A percentile compares a stretch with the other conserved stretches of the same genome.
phyloP scores from a whole-genome alignment of 2,797 vertebrate species.

The Decapterus maruadsi region DNA sequence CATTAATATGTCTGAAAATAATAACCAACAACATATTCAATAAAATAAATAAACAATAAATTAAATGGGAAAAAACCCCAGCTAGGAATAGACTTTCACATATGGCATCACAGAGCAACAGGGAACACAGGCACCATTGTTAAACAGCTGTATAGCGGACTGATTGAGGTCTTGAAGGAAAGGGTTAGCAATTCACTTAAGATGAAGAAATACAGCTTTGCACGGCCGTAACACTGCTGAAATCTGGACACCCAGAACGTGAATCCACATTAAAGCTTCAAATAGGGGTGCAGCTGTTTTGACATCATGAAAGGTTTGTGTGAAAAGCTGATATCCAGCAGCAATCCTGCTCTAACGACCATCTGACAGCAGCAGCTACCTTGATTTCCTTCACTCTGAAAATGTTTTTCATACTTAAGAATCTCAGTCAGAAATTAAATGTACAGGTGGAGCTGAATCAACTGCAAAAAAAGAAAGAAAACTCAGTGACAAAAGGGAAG shows the following conservation, averaged over 20 bases:
- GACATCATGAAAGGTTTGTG: slow-evolving; percentile 1
- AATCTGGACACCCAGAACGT: slow-evolving; percentile 5
- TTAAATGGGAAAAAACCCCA: slow-evolving; percentile 57
- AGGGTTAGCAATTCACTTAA: not conserved
- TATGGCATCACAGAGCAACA: slow-evolving; percentile 31
- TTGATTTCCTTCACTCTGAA: not conserved
- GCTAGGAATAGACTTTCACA: slow-evolving; percentile 45
- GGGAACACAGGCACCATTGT: slow-evolving; percentile 17
- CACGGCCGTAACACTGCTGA: slow-evolving; percentile 1
- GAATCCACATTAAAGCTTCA: slow-evolving; percentile 16
- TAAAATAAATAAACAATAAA: slow-evolving; percentile 84
- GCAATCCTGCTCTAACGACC: not conserved
- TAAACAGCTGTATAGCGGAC: not conserved
- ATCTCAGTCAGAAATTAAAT: not conserved
- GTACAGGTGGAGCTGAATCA: not conserved
- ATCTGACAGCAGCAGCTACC: not conserved
- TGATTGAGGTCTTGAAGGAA: slow-evolving; percentile 10
- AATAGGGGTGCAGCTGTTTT: slow-evolving; percentile 10
- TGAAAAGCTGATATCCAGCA: not conserved
- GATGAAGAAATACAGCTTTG: slow-evolving; percentile 1
- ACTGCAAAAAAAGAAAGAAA: not conserved
- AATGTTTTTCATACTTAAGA: not conserved
- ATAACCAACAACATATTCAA: slow-evolving; percentile 54
- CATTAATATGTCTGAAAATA: slow-evolving; percentile 26
- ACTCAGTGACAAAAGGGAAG: not conserved